Conservation (phyloP, 2,113 vertebrate species). For the Pipa parva region DNA sequence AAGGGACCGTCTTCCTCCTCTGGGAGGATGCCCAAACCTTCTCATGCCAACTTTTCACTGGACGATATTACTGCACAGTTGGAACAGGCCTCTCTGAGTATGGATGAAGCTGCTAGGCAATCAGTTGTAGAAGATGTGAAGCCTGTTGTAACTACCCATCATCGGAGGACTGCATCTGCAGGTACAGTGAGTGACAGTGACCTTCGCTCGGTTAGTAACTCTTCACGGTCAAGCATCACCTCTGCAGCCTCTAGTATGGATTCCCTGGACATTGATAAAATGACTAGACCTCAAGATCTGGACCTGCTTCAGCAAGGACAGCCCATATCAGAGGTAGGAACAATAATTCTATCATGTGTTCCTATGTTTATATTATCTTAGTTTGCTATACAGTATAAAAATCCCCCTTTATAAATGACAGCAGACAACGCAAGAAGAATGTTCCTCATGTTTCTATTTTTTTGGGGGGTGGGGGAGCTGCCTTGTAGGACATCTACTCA, state of each 20-base stretch:
- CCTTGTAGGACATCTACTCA: no score
- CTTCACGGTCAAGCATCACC: conserved; percentile 85
- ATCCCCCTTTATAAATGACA: no score
- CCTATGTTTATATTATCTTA: no score
- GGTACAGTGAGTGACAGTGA: conserved; percentile 87
- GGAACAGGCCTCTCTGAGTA: conserved; percentile 93
- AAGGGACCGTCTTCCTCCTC: conserved; percentile 65
- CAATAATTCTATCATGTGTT: conserved; percentile 9
- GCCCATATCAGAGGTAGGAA: conserved; percentile 82
- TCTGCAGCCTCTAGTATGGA: conserved; percentile 95
- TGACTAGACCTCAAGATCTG: conserved; percentile 69
- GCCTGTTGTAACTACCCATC: conserved; percentile 67
- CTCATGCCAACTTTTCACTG: conserved; percentile 82
- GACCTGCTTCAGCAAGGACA: conserved; percentile 75
- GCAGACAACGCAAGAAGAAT: no score
- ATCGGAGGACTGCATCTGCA: conserved; percentile 84
- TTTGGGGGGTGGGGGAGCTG: no score
- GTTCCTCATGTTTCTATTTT: no score
- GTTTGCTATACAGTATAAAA: no score
- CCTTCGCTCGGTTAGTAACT: conserved; percentile 77
- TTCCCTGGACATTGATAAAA: conserved; percentile 91
- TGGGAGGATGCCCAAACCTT: conserved; percentile 56
- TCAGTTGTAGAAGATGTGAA: conserved; percentile 66
- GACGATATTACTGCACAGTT: conserved; percentile 96
- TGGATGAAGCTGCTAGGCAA: conserved; percentile 95